phyloP scores from a whole-genome alignment of 2,888 invertebrate genomes.

The Pterostichus madidus region DNA sequence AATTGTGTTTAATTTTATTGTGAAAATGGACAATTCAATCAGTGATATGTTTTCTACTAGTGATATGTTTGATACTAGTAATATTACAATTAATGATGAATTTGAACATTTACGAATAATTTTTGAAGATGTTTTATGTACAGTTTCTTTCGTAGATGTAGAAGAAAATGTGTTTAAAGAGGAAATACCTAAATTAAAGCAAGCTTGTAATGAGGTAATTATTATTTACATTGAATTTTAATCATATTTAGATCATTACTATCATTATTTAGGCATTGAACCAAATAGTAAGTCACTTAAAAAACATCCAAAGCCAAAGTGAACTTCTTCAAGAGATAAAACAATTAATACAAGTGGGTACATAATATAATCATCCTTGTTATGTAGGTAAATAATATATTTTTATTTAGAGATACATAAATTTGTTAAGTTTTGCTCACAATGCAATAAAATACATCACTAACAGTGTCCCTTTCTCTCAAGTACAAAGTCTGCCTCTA shows the following conservation, averaged over 20 bases:
- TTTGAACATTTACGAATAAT: slow-evolving; percentile 56
- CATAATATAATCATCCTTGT: slow-evolving; percentile 8
- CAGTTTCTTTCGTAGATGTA: slow-evolving; percentile 56
- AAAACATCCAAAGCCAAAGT: slow-evolving; percentile 12
- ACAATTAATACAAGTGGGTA: slow-evolving; percentile 40
- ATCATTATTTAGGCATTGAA: slow-evolving; percentile 29
- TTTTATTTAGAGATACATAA: slow-evolving; percentile 46
- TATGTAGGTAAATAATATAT: background rate
- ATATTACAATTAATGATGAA: slow-evolving; percentile 21
- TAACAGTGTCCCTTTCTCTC: slow-evolving; percentile 36
- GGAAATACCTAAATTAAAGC: slow-evolving; percentile 59
- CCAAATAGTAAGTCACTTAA: slow-evolving; percentile 28
- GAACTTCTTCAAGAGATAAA: slow-evolving; percentile 47
- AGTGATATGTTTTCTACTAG: slow-evolving; percentile 59
- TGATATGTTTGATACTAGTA: slow-evolving; percentile 46
- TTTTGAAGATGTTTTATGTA: slow-evolving; percentile 53
- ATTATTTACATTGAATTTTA: background rate
- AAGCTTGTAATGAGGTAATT: slow-evolving; percentile 39
- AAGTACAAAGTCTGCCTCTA: slow-evolving; percentile 59
- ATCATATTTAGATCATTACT: background rate
- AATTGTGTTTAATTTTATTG: background rate
- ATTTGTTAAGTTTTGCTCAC: slow-evolving; percentile 36
- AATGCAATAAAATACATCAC: slow-evolving; percentile 51
- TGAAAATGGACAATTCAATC: slow-evolving; percentile 57
- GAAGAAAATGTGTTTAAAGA: slow-evolving; percentile 61